phyloP scores from a whole-genome alignment of 2,888 invertebrate species.

The Drosophila algonquin region DNA sequence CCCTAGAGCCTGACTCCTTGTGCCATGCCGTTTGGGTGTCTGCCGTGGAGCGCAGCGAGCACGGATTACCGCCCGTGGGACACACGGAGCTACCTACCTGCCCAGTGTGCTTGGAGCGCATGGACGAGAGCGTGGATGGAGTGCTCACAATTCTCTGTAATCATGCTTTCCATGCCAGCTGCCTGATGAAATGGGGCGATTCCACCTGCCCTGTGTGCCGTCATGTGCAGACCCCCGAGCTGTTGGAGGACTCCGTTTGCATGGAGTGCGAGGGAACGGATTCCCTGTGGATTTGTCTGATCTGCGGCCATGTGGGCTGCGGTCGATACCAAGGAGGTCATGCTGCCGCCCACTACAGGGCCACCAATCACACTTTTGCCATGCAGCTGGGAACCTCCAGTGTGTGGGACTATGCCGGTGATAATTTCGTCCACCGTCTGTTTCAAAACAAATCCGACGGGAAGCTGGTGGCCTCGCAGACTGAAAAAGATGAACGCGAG shows the following conservation, averaged over 20 bases:
- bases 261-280: constrained; percentile 88
- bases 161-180: constrained; percentile 98
- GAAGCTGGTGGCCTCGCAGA: constrained; percentile 93
- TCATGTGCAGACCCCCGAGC: constrained; percentile 86
- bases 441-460: constrained; percentile 98
- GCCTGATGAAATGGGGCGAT: constrained; percentile 98
- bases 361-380: constrained; percentile 98
- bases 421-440: constrained; percentile 94
- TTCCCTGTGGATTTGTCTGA: constrained; percentile 98
- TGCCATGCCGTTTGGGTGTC: constrained; percentile 99
- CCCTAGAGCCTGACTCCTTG: constrained; percentile 94
- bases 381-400: constrained; percentile 97
- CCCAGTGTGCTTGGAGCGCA: constrained; percentile 92
- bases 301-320: constrained; percentile 99
- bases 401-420: constrained; percentile 99
- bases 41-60: constrained; percentile 92
- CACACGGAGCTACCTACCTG: constrained; percentile 98
- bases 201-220: constrained; percentile 99
- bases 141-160: constrained; percentile 98
- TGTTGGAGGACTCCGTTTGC: constrained; percentile 86
- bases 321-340: constrained; percentile 96
- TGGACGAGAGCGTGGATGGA: constrained; percentile 99
- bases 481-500: constrained; percentile 87
- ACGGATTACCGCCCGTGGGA: constrained; percentile 89
- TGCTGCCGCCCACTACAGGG: constrained; percentile 97